Base-by-base conservation (phyloP, 1,140 invertebrate genomes). In the Grapholita molesta region DNA sequence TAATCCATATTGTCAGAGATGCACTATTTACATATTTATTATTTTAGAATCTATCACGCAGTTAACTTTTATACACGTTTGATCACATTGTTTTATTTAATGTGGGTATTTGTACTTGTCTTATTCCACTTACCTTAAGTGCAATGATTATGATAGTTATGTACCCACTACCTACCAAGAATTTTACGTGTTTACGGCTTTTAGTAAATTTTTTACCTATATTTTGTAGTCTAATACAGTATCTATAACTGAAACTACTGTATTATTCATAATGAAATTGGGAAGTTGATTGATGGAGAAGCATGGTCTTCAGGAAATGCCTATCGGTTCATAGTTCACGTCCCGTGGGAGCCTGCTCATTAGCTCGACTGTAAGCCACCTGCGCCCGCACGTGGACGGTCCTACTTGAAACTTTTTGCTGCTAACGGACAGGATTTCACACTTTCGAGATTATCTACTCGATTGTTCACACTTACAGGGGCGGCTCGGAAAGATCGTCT, bases 291-390 rank as follows among this genome's bases (percentile, higher is more conserved):
- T 82, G 84, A 85, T 89, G 85, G 83, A 82, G 25, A 68, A 64
- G 42, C 18, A 42, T 79, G 74, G 73, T 73, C 74, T 74, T 76
- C 73, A 83, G 87, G 87, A 88, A 87, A 79, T 83, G 70, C 77
- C 78, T 70, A 57, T 80, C 74, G 79, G 84, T 84, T 83, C 85
- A 81, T 70, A 73, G 86, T 83, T 86, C 82, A 79, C 71, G 84
- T 87, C 85, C 85, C 85, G 84, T 82, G 88, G 76, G 85, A 88
- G 75, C 81, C 74, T 7, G 61, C 75, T 85, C 81, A 73, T 87
- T 84, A 87, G 72, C 53, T 53, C 7, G 24, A 24, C 24, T 48
- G 42, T 15, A 3, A 35, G 55, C 69, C 84, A 86, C 82, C 83
- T 87, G 83, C 70, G 69, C 48, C 61, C 78, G 86, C 88, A 84